These are phyloP conservation scores for Polietes domitor DNA, from an alignment of 2,888 invertebrate species.

Conservation along the genomic window DNA sequence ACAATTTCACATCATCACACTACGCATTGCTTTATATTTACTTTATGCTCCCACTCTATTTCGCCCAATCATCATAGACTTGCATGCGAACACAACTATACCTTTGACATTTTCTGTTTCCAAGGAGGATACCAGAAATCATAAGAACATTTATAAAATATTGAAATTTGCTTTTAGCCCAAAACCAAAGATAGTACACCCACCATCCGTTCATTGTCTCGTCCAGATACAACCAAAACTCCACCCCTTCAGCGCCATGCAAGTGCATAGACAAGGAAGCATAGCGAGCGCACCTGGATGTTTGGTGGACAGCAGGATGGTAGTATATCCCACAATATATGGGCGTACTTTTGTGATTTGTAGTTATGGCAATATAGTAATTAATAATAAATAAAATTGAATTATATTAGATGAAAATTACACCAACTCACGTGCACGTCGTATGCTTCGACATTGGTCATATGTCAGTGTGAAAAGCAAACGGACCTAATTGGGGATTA, in stretches of 20 bases:
- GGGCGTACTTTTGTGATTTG: conserved; percentile 24
- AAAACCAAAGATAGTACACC: background rate
- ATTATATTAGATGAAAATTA: conserved; percentile 14
- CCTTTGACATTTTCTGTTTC: background rate
- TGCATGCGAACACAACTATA: background rate
- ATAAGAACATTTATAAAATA: conserved; percentile 4
- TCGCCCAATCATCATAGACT: background rate
- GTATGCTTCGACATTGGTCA: background rate
- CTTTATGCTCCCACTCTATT: too few relatives aligned
- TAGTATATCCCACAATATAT: background rate
- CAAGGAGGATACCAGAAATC: background rate
- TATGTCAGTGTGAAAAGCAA: too few relatives aligned
- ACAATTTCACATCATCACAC: too few relatives aligned
- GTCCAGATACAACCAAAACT: background rate
- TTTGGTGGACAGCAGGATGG: background rate
- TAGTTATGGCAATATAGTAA: conserved; percentile 32
- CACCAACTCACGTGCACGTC: background rate
- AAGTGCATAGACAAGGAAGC: background rate
- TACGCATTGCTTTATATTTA: too few relatives aligned
- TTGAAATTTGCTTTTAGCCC: conserved; percentile 28
- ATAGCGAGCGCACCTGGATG: background rate
- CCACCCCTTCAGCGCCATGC: background rate
- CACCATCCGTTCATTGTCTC: background rate
- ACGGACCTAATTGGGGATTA: too few relatives aligned
- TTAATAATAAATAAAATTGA: conserved; percentile 28